Conservation (phyloP, 2,113 vertebrate genomes). For the Platichthys stellatus region DNA sequence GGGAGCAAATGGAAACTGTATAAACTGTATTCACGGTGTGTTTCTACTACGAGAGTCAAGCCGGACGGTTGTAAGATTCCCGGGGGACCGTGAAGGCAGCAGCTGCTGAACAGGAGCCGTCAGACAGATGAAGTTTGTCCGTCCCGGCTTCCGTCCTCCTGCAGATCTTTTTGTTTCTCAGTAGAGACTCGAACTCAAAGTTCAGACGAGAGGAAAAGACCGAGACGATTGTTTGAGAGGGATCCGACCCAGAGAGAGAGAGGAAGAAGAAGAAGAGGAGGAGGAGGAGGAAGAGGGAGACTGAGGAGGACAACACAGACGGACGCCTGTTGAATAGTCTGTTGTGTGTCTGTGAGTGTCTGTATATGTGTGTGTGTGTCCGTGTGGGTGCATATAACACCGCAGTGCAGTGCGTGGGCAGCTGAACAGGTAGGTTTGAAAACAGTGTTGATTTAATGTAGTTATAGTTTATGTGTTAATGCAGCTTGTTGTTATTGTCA, state of each 20-base stretch:
- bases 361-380: neutral
- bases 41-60: neutral
- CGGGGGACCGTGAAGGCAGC: constrained; percentile 60
- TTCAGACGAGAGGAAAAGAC: neutral
- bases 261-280: neutral
- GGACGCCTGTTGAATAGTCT: neutral
- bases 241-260: neutral
- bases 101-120: constrained; percentile 40
- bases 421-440: neutral
- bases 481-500: neutral
- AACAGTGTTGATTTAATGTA: no score
- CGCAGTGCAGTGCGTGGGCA: neutral
- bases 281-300: neutral
- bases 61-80: neutral
- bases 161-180: neutral
- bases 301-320: neutral
- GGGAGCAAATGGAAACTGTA: no score
- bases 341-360: neutral
- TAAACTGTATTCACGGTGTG: no score
- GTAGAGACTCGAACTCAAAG: neutral
- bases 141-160: neutral
- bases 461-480: no score
- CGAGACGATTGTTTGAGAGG: no score
- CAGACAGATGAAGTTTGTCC: constrained; percentile 73
- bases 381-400: neutral